Conservation (phyloP, 2,113 vertebrate genomes). For the Siniperca chuatsi region DNA sequence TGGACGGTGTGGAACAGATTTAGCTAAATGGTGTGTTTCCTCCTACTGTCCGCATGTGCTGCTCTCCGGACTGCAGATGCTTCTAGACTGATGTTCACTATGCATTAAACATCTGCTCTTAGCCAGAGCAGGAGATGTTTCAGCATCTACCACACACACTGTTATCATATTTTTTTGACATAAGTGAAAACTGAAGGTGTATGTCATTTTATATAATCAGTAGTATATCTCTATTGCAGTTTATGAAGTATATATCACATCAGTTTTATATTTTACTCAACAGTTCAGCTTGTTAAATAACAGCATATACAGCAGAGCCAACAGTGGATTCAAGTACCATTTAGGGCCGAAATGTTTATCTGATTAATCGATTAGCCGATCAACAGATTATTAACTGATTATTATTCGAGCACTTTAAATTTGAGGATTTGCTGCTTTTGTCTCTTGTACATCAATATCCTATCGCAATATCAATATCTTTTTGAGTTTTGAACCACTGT, state of each 20-base stretch:
- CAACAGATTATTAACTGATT: background rate
- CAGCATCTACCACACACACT: background rate
- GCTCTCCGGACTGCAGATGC: conserved; percentile 35
- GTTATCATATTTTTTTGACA: background rate
- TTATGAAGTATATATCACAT: background rate
- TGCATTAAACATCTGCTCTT: conserved; percentile 46
- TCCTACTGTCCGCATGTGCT: conserved; percentile 69
- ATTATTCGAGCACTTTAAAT: background rate
- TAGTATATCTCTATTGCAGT: background rate
- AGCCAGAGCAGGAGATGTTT: background rate
- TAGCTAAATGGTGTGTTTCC: conserved; percentile 73
- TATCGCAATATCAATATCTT: background rate
- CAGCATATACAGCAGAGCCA: background rate
- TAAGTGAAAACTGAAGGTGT: background rate
- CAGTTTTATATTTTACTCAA: background rate
- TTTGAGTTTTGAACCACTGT: background rate
- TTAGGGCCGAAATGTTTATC: background rate
- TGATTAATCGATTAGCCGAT: background rate
- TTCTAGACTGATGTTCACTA: conserved; percentile 17
- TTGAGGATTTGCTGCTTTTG: background rate
- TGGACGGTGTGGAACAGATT: conserved; percentile 64
- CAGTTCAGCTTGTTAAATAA: background rate
- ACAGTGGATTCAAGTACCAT: background rate
- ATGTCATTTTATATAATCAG: background rate
- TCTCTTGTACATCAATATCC: background rate